Evolutionary conservation across 1,140 invertebrate genomes (phyloP).

Genomic region (Papilio machaon): DNA sequence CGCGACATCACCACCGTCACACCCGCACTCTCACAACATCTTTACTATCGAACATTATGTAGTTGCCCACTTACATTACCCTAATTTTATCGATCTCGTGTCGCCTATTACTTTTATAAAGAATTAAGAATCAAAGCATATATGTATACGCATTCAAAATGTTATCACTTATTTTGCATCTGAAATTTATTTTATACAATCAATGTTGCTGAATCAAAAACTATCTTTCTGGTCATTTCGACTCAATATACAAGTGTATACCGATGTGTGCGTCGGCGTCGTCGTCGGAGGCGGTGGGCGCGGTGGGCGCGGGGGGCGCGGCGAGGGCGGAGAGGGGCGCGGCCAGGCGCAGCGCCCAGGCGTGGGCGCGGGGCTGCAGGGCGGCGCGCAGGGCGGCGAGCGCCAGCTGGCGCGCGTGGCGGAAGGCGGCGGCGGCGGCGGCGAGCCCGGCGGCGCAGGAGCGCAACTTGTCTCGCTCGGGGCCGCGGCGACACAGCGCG

Average conservation of each 20-base stretch:
- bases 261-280: constrained; percentile 79
- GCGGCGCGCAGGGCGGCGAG: constrained; percentile 53
- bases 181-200: too few relatives aligned
- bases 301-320: constrained; percentile 38
- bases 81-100: too few relatives aligned
- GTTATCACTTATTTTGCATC: too few relatives aligned
- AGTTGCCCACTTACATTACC: too few relatives aligned
- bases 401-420: constrained; percentile 53
- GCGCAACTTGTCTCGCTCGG: constrained; percentile 52
- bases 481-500: constrained; percentile 43
- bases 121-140: too few relatives aligned
- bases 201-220: too few relatives aligned
- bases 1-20: too few relatives aligned
- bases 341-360: constrained; percentile 56
- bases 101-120: too few relatives aligned
- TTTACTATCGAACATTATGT: too few relatives aligned
- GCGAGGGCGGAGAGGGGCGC: constrained; percentile 47
- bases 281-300: background rate
- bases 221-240: too few relatives aligned
- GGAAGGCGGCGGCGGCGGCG: constrained; percentile 59
- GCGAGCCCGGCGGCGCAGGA: constrained; percentile 62
- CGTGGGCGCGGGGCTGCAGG: constrained; percentile 46
- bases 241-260: background rate
- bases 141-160: too few relatives aligned
- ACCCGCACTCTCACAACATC: too few relatives aligned